Evolutionary conservation across 2,113 vertebrate species (phyloP).

Genomic region (Ammodytes marinus): DNA sequence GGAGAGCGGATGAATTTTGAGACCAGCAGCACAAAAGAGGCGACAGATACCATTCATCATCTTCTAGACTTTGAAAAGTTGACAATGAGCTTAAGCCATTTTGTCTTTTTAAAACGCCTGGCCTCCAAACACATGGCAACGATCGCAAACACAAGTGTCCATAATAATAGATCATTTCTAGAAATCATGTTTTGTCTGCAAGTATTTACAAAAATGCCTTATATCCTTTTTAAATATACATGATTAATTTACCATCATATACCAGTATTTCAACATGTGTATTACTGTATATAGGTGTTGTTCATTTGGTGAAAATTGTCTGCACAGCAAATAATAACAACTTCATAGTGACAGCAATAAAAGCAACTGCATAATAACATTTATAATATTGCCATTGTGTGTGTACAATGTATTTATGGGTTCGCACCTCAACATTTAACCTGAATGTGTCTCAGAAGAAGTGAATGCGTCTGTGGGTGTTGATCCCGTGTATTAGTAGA

Average conservation of each 20-base stretch:
- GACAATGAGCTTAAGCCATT: neutral
- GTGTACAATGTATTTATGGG: conserved; percentile 4
- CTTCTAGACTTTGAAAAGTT: neutral
- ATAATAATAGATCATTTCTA: neutral
- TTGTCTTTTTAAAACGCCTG: neutral
- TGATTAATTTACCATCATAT: neutral
- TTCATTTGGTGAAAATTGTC: neutral
- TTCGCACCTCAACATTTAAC: conserved; percentile 2
- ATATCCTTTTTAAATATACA: neutral
- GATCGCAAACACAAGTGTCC: neutral
- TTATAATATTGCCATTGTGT: neutral
- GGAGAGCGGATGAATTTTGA: neutral
- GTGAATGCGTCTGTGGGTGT: neutral
- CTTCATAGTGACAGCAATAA: neutral
- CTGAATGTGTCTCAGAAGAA: neutral
- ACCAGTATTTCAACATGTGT: neutral
- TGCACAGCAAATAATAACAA: neutral
- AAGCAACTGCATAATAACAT: neutral
- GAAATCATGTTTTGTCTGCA: neutral
- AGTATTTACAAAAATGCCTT: neutral
- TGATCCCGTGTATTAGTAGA: conserved; percentile 11
- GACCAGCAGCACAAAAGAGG: conserved; percentile 1
- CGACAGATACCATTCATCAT: neutral
- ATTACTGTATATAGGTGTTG: neutral
- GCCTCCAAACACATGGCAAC: neutral